Base-by-base conservation (phyloP, 2,113 vertebrate species). In the Hylia prasina region DNA sequence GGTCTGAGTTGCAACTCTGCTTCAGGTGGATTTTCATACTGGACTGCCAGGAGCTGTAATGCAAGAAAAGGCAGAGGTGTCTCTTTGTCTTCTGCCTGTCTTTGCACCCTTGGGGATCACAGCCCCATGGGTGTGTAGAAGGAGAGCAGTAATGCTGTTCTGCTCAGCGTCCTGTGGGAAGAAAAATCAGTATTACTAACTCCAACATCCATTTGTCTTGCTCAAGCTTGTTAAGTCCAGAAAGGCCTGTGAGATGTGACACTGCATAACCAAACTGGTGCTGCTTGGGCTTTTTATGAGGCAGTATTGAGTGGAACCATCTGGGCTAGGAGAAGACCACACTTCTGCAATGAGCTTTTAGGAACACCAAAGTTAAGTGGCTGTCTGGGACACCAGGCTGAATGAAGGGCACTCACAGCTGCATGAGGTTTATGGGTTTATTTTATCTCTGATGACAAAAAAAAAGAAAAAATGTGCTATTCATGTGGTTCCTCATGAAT, bases 371-470 rank as follows among this genome's bases (percentile, higher is more conserved):
- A 51, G 54, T 75, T 40, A 80, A 94, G 77, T 82, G 87, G 78
- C 79, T 90, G 82, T 83, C 82, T 91, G 84, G 85, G 79, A 76
- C 75, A 76, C 82, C 47, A 30, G 5, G 63, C 89, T 89, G 93
- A 94, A 88, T 61, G 75, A 88, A 93, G 71, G 63, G 79, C 78
- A 65, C 70, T 80, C 63, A 24, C 81, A 92, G 80, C 83, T 87
- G 64, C 27, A 0, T 58, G 64, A 84, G 25, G 3, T 86, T 93
- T 77, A 90, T 65, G 76, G 76, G 50, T 80, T 95, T 90, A 77
- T 83, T 96, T 96, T 93, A 73, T 89, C 94, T 89, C 77, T 89
- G 83, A 63, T 87, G 80, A 72, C 70, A 31, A 30, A 54, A 61
- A 91, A 12, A 45, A 37, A 47, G 15, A 28, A 60, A 91, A 16